phyloP scores from a whole-genome alignment of 2,113 vertebrate genomes.

The Malaclemys terrapin region DNA sequence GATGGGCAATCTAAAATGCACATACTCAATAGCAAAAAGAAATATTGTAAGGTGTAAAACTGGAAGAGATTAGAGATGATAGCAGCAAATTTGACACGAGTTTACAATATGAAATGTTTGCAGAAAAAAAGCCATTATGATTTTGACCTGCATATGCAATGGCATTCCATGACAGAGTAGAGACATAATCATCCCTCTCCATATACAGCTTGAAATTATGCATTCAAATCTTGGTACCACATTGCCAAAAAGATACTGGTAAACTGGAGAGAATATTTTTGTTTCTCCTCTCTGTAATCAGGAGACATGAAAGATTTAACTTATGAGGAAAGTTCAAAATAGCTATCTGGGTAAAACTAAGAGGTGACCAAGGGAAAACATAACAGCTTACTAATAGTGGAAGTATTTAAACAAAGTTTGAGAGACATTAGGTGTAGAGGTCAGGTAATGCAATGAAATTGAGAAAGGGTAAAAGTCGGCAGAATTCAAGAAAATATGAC shows the following conservation, averaged over 20 bases:
- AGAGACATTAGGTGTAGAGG: background rate
- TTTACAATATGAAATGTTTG: background rate
- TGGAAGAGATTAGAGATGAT: background rate
- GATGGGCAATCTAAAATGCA: background rate
- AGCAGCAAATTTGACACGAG: background rate
- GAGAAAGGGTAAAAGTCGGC: background rate
- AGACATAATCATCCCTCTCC: background rate
- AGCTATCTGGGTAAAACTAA: background rate
- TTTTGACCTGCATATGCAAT: conserved; percentile 6
- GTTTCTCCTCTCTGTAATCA: background rate
- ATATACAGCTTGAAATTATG: background rate
- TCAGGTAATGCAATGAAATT: background rate
- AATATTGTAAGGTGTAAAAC: background rate
- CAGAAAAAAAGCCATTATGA: background rate
- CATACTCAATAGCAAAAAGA: background rate
- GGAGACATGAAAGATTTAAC: background rate
- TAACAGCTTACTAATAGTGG: background rate
- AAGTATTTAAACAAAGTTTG: background rate
- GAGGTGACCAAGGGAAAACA: background rate
- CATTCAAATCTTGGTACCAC: conserved; percentile 8
- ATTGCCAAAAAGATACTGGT: background rate
- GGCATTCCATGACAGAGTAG: background rate
- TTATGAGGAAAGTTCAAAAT: background rate
- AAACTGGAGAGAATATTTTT: background rate
- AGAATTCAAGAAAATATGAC: background rate